phyloP scores from a whole-genome alignment of 2,888 invertebrate genomes.

The Chorisops tibialis region DNA sequence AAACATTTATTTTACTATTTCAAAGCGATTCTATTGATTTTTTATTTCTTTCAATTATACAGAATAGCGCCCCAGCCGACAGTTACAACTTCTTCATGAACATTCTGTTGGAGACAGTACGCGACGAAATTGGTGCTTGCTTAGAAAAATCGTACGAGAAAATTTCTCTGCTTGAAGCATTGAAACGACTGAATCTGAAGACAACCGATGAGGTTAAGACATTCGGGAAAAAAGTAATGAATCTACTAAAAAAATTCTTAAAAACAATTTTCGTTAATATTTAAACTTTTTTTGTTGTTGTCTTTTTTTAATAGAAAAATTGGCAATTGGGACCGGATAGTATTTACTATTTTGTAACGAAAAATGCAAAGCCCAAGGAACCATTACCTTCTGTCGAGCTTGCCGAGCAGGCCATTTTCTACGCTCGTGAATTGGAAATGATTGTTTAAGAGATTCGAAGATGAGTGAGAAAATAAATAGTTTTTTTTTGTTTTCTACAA shows the following conservation, averaged over 20 bases:
- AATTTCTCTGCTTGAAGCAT: constrained; percentile 82
- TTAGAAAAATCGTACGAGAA: constrained; percentile 95
- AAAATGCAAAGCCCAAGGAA: constrained; percentile 71
- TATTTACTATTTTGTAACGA: constrained; percentile 77
- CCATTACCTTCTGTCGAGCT: constrained; percentile 85
- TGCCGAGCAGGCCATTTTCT: constrained; percentile 91
- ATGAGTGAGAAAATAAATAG: too few species aligned
- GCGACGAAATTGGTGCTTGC: constrained; percentile 94
- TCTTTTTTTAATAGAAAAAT: constrained; percentile 74
- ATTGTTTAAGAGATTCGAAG: constrained; percentile 86
- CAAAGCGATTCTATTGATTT: too few species aligned
- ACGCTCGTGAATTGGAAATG: constrained; percentile 98
- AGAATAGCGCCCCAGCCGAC: constrained; percentile 93
- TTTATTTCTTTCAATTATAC: constrained; percentile 38
- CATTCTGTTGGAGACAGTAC: constrained; percentile 88
- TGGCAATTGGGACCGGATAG: constrained; percentile 78
- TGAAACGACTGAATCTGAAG: constrained; percentile 81
- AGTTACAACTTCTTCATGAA: constrained; percentile 97
- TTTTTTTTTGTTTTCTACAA: too few species aligned
- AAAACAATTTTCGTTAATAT: constrained; percentile 1
- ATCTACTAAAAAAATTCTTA: constrained; percentile 23
- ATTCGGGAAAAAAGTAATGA: constrained; percentile 71
- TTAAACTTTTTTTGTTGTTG: constrained; percentile 38
- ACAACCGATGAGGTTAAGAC: constrained; percentile 73
- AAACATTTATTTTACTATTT: too few species aligned